A percentile compares a stretch with the other conserved stretches of the same genome.
These are phyloP conservation scores for Engystomops pustulosus DNA, from an alignment of 2,113 vertebrate genomes.

Conservation along the genomic window DNA sequence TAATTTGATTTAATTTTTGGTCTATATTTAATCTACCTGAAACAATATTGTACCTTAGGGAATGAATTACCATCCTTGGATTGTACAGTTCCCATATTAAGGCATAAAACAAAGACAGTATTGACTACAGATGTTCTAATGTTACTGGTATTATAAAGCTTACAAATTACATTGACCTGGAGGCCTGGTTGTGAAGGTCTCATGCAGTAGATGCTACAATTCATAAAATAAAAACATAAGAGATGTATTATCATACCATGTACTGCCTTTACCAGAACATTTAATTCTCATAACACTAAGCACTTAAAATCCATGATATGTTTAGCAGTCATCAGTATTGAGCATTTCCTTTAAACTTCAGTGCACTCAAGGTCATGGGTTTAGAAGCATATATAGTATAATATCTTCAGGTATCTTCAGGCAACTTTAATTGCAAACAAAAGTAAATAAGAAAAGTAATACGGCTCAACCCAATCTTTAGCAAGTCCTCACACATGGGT, in stretches of 20 bases:
- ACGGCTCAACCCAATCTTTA: no score
- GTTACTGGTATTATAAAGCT: conserved; percentile 40
- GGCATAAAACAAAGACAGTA: conserved; percentile 44
- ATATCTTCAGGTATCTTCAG: not conserved
- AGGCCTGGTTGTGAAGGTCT: conserved; percentile 13
- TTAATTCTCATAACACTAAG: conserved; percentile 48
- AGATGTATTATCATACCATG: conserved; percentile 1
- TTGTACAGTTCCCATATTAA: conserved; percentile 62
- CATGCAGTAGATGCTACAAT: conserved; percentile 34
- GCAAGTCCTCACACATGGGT: no score
- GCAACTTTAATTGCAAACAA: no score
- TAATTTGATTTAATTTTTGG: conserved; percentile 80
- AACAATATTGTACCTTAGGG: conserved; percentile 68
- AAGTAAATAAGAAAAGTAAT: no score
- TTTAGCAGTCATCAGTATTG: conserved; percentile 33
- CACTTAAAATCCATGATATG: conserved; percentile 40
- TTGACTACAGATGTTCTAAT: conserved; percentile 54
- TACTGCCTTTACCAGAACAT: conserved; percentile 1
- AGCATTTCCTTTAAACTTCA: conserved; percentile 19
- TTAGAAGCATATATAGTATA: not conserved
- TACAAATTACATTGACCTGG: conserved; percentile 51
- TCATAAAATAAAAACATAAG: conserved; percentile 44
- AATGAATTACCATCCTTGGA: conserved; percentile 67
- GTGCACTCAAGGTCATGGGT: conserved; percentile 36
- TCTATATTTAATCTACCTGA: conserved; percentile 77